phyloP scores from a whole-genome alignment of 2,888 invertebrate genomes.

The Peribatodes rhomboidaria region DNA sequence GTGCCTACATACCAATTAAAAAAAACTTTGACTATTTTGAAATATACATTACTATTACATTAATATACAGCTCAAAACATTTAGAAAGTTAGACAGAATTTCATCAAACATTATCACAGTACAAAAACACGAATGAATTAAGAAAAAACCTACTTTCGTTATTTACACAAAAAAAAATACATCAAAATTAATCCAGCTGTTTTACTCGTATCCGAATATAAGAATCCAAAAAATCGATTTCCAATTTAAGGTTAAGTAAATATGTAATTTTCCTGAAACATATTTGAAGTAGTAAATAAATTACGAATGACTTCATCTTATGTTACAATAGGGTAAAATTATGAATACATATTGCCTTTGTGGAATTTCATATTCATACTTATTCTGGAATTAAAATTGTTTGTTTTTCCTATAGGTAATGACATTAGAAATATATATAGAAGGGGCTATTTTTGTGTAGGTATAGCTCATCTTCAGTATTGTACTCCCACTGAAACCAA shows the following conservation, averaged over 20 bases:
- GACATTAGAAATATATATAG: slow-evolving; percentile 1
- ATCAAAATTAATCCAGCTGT: too few species aligned
- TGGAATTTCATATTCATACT: neutral
- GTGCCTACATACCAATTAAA: too few species aligned
- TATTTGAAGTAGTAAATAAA: neutral
- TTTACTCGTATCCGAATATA: neutral
- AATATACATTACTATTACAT: too few species aligned
- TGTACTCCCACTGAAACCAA: neutral
- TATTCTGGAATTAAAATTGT: neutral
- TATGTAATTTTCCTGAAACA: neutral
- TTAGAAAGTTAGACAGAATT: too few species aligned
- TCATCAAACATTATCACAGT: too few species aligned
- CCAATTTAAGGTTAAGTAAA: neutral
- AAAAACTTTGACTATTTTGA: too few species aligned
- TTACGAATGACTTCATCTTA: neutral
- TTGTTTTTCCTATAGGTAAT: slow-evolving; percentile 10
- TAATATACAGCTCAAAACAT: too few species aligned
- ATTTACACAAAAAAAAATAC: neutral
- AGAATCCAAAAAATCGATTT: neutral
- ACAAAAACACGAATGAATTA: too few species aligned
- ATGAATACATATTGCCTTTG: neutral
- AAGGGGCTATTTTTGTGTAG: slow-evolving; percentile 4
- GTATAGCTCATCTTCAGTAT: neutral
- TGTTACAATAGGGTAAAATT: neutral
- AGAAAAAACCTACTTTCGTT: too few species aligned